A percentile compares a stretch with the other conserved stretches of the same genome.
Conservation (phyloP, 2,797 vertebrate genomes). For the Brachyalestes nurse region DNA sequence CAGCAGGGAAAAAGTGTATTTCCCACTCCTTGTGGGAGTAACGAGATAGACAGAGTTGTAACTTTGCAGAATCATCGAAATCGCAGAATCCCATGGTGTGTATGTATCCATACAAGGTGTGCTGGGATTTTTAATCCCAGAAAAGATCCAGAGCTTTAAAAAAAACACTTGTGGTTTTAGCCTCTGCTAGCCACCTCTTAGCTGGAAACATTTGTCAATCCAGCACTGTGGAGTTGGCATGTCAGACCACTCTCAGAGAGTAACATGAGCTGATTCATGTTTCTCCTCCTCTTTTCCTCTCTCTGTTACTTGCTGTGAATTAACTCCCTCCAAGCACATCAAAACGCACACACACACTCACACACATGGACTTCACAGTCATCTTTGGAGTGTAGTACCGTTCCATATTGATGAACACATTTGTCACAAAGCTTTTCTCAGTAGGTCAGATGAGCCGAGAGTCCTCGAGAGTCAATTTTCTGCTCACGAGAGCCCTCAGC, state of each 20-base stretch:
- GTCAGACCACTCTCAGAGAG: constrained; percentile 4
- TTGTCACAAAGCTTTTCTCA: constrained; percentile 39
- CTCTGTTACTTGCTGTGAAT: background rate
- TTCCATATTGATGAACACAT: constrained; percentile 43
- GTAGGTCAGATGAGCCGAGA: constrained; percentile 21
- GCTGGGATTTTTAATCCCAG: no score
- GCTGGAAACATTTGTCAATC: background rate
- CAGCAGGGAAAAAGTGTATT: no score
- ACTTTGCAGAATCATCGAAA: no score
- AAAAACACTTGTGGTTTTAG: no score
- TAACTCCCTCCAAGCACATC: background rate
- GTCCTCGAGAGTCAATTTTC: constrained; percentile 37
- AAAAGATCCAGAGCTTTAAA: no score
- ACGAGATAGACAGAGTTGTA: no score
- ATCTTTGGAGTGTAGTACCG: constrained; percentile 28
- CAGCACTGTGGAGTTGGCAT: constrained; percentile 7
- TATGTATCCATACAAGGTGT: no score
- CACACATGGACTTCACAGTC: constrained; percentile 15
- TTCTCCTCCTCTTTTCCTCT: background rate
- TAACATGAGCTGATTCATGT: constrained; percentile 17
- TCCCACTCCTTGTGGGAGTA: no score
- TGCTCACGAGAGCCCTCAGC: constrained; percentile 19
- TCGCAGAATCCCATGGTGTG: no score
- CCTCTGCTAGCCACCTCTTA: background rate
- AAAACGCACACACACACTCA: background rate